These are phyloP conservation scores for Gymnobelideus leadbeateri DNA, from an alignment of 2,113 vertebrate species.

Conservation along the genomic window DNA sequence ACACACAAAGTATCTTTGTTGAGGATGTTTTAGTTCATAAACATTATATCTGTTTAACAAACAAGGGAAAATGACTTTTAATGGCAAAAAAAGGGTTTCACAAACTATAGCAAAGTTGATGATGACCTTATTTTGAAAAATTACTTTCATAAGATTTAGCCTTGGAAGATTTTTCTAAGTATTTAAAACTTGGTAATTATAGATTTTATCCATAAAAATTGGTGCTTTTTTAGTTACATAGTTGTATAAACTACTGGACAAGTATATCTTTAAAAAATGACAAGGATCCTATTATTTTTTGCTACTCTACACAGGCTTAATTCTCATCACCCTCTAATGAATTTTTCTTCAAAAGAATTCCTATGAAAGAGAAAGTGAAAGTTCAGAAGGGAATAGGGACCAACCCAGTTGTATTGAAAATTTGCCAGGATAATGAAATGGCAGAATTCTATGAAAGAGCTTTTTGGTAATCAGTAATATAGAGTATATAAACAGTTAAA, in stretches of 20 bases:
- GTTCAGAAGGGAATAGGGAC: not conserved
- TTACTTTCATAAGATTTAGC: constrained; percentile 24
- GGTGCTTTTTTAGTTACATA: constrained; percentile 50
- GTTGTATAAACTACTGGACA: constrained; percentile 68
- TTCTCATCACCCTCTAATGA: constrained; percentile 15
- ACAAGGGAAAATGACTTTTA: constrained; percentile 30
- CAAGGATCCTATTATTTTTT: constrained; percentile 32
- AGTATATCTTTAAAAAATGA: constrained; percentile 69
- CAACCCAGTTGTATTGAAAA: constrained; percentile 16
- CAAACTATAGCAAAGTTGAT: constrained; percentile 4
- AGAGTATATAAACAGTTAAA: constrained; percentile 81
- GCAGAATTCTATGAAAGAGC: constrained; percentile 70
- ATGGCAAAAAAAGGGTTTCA: constrained; percentile 24
- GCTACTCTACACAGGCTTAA: constrained; percentile 19
- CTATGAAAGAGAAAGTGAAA: not conserved
- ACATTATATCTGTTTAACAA: constrained; percentile 27
- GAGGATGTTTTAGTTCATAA: constrained; percentile 62
- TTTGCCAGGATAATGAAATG: constrained; percentile 74
- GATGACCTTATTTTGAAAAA: constrained; percentile 26
- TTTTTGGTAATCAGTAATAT: constrained; percentile 81
- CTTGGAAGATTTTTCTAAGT: constrained; percentile 60
- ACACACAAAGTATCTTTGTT: constrained; percentile 62
- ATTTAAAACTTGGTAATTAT: constrained; percentile 64
- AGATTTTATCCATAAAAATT: constrained; percentile 68
- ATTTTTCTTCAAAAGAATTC: not conserved